A percentile compares a stretch with the other conserved stretches of the same genome.
These are phyloP conservation scores for Lycia hirtaria DNA, from an alignment of 2,888 invertebrate species.

Conservation along the genomic window DNA sequence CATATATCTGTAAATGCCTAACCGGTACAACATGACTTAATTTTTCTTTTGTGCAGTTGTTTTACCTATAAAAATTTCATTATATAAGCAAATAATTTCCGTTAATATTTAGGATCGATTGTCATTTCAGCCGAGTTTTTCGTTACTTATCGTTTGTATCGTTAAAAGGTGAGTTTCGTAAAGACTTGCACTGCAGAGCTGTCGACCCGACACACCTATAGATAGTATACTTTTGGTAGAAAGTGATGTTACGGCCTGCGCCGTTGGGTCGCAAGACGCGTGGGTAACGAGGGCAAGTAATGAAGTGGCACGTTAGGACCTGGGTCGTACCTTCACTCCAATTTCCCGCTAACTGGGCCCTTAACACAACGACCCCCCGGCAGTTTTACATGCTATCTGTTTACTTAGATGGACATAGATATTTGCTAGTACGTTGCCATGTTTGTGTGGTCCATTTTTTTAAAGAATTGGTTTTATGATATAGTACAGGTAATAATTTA, in stretches of 20 bases:
- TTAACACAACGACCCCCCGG: conserved; percentile 64
- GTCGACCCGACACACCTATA: not conserved
- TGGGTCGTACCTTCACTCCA: conserved; percentile 66
- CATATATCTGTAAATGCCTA: no score
- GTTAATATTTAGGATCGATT: no score
- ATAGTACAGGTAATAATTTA: no score
- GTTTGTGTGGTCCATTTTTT: not conserved
- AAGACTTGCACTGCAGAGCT: conserved; percentile 8
- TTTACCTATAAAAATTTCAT: no score
- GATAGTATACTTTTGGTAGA: conserved; percentile 19
- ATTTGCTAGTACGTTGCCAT: conserved; percentile 1
- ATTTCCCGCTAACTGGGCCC: conserved; percentile 74
- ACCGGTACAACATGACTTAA: no score
- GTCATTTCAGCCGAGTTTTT: no score
- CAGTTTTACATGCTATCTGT: conserved; percentile 59
- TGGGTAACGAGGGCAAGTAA: conserved; percentile 72
- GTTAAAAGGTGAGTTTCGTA: no score
- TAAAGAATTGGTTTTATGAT: no score
- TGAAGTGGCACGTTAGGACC: conserved; percentile 74
- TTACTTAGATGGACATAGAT: conserved; percentile 37
- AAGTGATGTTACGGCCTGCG: conserved; percentile 42
- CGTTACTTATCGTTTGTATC: no score
- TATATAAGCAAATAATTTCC: no score
- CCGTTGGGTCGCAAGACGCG: conserved; percentile 47
- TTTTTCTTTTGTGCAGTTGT: no score